phyloP scores from a whole-genome alignment of 23 tunicate genomes.

The Styela clava region DNA sequence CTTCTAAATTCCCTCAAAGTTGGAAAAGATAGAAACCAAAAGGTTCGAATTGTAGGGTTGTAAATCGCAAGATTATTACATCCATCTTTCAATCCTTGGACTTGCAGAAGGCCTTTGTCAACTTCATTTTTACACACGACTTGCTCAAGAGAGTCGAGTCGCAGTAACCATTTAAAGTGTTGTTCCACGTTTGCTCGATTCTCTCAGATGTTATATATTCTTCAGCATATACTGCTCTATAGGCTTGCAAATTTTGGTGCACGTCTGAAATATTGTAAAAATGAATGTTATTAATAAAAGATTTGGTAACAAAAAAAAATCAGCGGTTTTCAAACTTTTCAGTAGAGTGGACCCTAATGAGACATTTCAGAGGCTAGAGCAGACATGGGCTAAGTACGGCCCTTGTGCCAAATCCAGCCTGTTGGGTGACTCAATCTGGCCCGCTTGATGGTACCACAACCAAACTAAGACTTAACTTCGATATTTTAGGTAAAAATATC shows the following conservation, averaged over 20 bases:
- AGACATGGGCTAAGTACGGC: no score
- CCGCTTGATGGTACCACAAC: no score
- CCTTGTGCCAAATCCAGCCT: no score
- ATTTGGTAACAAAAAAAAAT: no score
- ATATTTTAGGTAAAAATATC: no score
- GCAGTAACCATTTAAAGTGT: constrained; percentile 12
- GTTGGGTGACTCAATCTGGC: no score
- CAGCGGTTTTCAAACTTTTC: no score
- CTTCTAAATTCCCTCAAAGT: constrained; percentile 33
- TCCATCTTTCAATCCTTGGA: constrained; percentile 56
- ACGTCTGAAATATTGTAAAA: background rate
- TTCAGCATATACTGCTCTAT: constrained; percentile 48
- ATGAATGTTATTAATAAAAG: no score
- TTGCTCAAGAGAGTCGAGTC: constrained; percentile 18
- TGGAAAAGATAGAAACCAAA: constrained; percentile 41
- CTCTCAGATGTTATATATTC: constrained; percentile 21
- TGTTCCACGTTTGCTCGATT: constrained; percentile 31
- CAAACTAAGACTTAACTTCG: no score
- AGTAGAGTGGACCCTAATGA: no score
- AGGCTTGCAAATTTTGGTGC: constrained; percentile 31
- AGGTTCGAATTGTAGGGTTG: constrained; percentile 40
- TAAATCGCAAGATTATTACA: constrained; percentile 3
- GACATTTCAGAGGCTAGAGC: no score
- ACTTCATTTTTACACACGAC: constrained; percentile 38
- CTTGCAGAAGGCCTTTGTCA: constrained; percentile 26